A percentile compares a stretch with the other conserved stretches of the same genome.
These are phyloP conservation scores for Drosophila willistoni DNA, from an alignment of 1,140 invertebrate genomes.

Conservation along the genomic window DNA sequence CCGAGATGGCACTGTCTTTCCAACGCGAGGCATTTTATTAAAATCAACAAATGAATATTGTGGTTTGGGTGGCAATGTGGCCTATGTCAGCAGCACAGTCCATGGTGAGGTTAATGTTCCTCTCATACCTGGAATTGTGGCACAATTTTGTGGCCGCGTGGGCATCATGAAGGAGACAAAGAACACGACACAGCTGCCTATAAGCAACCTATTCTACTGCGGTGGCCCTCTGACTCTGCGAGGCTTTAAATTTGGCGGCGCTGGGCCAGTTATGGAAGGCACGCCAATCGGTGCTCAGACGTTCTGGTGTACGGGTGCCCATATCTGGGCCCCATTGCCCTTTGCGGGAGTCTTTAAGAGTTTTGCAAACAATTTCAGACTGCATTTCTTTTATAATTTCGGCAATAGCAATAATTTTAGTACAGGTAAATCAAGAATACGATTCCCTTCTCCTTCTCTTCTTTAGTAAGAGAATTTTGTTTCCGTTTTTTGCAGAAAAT, in stretches of 20 bases:
- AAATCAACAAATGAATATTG: slow-evolving; percentile 77
- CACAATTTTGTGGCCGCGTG: slow-evolving; percentile 75
- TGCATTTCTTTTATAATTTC: slow-evolving; percentile 82
- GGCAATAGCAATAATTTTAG: slow-evolving; percentile 77
- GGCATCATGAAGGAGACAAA: slow-evolving; percentile 71
- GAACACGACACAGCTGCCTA: slow-evolving; percentile 67
- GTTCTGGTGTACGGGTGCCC: slow-evolving; percentile 76
- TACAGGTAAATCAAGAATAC: slow-evolving; percentile 45
- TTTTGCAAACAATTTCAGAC: slow-evolving; percentile 74
- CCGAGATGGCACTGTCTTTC: slow-evolving; percentile 75
- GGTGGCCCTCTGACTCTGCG: slow-evolving; percentile 77
- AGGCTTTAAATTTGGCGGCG: slow-evolving; percentile 76
- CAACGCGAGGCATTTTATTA: slow-evolving; percentile 69
- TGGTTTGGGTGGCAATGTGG: slow-evolving; percentile 76
- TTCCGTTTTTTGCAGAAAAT: slow-evolving; percentile 53
- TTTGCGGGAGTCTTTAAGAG: slow-evolving; percentile 76
- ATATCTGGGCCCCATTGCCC: slow-evolving; percentile 78
- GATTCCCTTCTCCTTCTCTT: too few species aligned
- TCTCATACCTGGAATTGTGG: slow-evolving; percentile 67
- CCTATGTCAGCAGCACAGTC: slow-evolving; percentile 72
- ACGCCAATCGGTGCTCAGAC: slow-evolving; percentile 75
- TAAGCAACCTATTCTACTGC: slow-evolving; percentile 76
- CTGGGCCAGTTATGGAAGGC: slow-evolving; percentile 75
- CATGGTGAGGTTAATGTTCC: slow-evolving; percentile 80
- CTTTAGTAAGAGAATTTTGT: not conserved